Evolutionary conservation across 2,888 invertebrate genomes (phyloP).

Genomic region (Volucella inanis): DNA sequence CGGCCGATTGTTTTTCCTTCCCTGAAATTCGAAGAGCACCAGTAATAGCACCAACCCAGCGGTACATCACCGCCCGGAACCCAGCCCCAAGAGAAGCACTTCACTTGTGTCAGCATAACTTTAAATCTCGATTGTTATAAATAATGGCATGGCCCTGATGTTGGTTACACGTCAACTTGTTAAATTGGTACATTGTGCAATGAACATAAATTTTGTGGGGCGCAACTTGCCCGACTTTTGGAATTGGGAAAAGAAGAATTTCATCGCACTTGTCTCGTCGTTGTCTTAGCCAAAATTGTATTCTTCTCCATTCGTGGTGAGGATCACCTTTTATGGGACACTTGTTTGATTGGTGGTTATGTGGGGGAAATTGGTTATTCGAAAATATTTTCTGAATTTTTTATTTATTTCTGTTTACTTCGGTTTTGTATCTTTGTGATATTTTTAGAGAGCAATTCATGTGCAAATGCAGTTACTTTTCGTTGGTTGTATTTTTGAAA

Average conservation of each 20-base stretch:
- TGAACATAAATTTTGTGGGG: slow-evolving; percentile 55
- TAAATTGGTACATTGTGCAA: slow-evolving; percentile 73
- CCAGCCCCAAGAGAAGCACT: slow-evolving; percentile 34
- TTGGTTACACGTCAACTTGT: slow-evolving; percentile 67
- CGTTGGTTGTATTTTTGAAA: slow-evolving; percentile 54
- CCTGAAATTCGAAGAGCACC: slow-evolving; percentile 13
- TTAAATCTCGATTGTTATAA: slow-evolving; percentile 73
- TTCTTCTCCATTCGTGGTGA: slow-evolving; percentile 30
- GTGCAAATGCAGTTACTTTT: slow-evolving; percentile 56
- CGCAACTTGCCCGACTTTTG: slow-evolving; percentile 39
- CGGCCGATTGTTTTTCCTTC: slow-evolving; percentile 65
- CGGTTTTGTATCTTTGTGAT: no score
- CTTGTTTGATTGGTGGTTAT: slow-evolving; percentile 65
- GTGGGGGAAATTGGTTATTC: slow-evolving; percentile 62
- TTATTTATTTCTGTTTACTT: no score
- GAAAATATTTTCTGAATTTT: slow-evolving; percentile 28
- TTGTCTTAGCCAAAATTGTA: slow-evolving; percentile 56
- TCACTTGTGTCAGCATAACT: slow-evolving; percentile 69
- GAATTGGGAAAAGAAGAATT: slow-evolving; percentile 11
- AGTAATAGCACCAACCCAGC: slow-evolving; percentile 9
- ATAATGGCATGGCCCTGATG: slow-evolving; percentile 65
- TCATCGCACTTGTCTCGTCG: slow-evolving; percentile 48
- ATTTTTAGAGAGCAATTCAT: slow-evolving; percentile 41
- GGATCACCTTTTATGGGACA: slow-evolving; percentile 69
- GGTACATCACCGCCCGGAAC: no score